phyloP scores from a whole-genome alignment of 2,113 vertebrate species.

The Sturnira hondurensis region DNA sequence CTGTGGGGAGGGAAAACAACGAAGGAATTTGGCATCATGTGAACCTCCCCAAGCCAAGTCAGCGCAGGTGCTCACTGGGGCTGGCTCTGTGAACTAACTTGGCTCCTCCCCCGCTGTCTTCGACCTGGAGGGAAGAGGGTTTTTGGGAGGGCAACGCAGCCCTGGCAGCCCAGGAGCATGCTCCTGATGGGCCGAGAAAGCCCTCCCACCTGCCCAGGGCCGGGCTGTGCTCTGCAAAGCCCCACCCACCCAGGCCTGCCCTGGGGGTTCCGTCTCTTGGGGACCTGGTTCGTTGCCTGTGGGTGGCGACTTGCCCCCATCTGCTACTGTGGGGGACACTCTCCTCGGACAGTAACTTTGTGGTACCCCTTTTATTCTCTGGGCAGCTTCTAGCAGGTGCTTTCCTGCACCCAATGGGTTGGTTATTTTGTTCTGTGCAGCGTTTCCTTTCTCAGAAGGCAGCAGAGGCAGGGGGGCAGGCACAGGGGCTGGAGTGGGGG shows the following conservation, averaged over 20 bases:
- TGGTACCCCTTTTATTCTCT: background rate
- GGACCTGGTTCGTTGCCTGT: fast-evolving
- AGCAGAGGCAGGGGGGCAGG: background rate
- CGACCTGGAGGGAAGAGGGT: background rate
- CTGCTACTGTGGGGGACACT: background rate
- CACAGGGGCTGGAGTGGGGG: background rate
- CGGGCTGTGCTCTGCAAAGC: background rate
- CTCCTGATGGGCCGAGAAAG: background rate
- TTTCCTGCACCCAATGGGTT: fast-evolving
- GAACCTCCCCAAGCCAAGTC: background rate
- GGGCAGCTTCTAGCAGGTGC: background rate
- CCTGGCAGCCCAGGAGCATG: background rate
- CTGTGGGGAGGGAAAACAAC: background rate
- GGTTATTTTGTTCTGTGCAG: too few species aligned
- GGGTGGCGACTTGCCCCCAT: too few species aligned
- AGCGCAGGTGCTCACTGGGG: background rate
- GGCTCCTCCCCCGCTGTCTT: background rate
- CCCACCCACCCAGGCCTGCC: too few species aligned
- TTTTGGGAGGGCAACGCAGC: background rate
- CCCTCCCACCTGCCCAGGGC: too few species aligned
- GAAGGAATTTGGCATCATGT: background rate
- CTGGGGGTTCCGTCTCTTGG: too few species aligned
- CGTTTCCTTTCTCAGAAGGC: background rate
- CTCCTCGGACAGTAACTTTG: background rate
- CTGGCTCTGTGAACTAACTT: background rate